Conservation (phyloP, 2,797 vertebrate species). For the Peromyscus attwateri region DNA sequence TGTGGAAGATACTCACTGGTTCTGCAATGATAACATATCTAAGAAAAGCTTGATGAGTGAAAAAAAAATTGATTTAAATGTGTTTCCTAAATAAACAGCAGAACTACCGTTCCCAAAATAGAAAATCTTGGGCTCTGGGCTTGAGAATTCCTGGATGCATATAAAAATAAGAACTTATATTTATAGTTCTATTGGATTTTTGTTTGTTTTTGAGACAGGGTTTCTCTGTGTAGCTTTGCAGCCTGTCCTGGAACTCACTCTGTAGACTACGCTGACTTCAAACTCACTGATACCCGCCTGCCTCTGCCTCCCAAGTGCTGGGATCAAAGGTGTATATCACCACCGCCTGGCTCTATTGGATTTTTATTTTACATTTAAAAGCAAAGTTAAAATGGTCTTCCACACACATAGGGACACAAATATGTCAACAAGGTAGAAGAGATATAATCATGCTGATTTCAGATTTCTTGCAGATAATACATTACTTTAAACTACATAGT, state of each 20-base stretch:
- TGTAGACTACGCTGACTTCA: too few relatives aligned
- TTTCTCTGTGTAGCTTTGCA: too few relatives aligned
- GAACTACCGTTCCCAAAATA: background rate
- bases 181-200: background rate
- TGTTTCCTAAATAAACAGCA: background rate
- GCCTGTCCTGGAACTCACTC: too few relatives aligned
- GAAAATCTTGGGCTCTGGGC: background rate
- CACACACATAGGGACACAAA: background rate
- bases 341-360: background rate
- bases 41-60: background rate
- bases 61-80: background rate
- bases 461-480: background rate
- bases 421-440: background rate
- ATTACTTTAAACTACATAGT: background rate
- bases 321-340: too few relatives aligned
- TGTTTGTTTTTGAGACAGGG: too few relatives aligned
- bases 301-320: too few relatives aligned
- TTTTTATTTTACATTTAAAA: conserved; percentile 39
- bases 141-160: background rate
- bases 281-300: too few relatives aligned
- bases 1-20: background rate
- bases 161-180: background rate
- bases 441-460: background rate
- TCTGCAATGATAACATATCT: background rate
- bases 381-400: background rate